A percentile compares a stretch with the other conserved stretches of the same genome.
These are phyloP conservation scores for Spinibarbus caldwelli DNA, from an alignment of 2,797 vertebrate species.

Conservation along the genomic window DNA sequence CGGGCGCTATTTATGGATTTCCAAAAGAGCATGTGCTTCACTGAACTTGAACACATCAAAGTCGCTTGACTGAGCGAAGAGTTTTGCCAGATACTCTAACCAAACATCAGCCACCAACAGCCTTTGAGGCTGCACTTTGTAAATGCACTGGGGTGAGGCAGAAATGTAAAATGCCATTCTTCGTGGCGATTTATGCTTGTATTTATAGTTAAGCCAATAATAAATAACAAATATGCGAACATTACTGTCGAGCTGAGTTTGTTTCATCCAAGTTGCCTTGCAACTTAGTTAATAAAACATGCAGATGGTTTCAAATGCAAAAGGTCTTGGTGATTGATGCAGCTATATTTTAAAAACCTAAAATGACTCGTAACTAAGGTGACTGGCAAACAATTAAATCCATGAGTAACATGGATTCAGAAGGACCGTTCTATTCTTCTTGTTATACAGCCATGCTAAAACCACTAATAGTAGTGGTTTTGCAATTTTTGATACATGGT, in stretches of 20 bases:
- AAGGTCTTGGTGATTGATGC: slow-evolving; percentile 44
- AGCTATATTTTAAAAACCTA: slow-evolving; percentile 59
- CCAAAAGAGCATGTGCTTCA: slow-evolving; percentile 62
- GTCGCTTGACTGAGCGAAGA: slow-evolving; percentile 55
- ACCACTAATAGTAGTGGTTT: slow-evolving; percentile 79
- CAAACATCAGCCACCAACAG: slow-evolving; percentile 62
- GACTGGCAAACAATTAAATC: slow-evolving; percentile 63
- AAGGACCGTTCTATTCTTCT: slow-evolving; percentile 67
- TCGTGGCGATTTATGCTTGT: slow-evolving; percentile 63
- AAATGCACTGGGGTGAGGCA: slow-evolving; percentile 52
- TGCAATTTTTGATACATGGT: slow-evolving; percentile 79
- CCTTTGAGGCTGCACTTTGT: slow-evolving; percentile 52
- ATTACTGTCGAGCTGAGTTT: slow-evolving; percentile 33
- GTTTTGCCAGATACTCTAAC: slow-evolving; percentile 59
- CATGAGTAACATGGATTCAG: slow-evolving; percentile 72
- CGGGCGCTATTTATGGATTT: slow-evolving; percentile 69
- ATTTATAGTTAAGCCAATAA: slow-evolving; percentile 69
- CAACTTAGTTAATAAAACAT: slow-evolving; percentile 40
- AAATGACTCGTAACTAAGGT: slow-evolving; percentile 71
- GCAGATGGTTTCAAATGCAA: slow-evolving; percentile 36
- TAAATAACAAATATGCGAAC: slow-evolving; percentile 64
- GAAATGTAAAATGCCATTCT: slow-evolving; percentile 57
- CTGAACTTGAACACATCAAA: slow-evolving; percentile 77
- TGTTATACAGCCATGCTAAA: slow-evolving; percentile 75
- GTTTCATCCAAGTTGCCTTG: slow-evolving; percentile 18